Base-by-base conservation (phyloP, 2,888 invertebrate genomes). In the Caenorhabditis macrosperma region DNA sequence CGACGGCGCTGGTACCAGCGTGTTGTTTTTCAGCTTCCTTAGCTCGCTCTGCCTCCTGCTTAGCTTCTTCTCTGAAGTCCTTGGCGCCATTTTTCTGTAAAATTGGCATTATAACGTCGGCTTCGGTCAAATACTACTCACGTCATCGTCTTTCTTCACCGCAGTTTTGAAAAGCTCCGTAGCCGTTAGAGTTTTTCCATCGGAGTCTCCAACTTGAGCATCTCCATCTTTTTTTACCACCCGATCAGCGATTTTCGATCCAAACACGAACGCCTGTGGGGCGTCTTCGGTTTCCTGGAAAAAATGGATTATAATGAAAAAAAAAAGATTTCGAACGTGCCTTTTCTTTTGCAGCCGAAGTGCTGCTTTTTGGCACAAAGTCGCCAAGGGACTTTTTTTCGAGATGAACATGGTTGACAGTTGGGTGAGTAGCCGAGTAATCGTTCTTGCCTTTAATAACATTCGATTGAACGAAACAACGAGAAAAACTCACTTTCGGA, bases 321-420 rank as follows among this genome's bases (percentile, higher is more conserved):
- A 48, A 24, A 30, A 48, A 4, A 10, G 4, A 57, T 28, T 17
- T 30, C n/a, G n/a, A n/a, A n/a, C n/a, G n/a, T 24, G 66, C 67
- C 22, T 75, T 59, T 44, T 68, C 74, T 17, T 61, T 61, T 7
- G 38, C 5, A 4, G 41, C 44, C 1, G 60, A n/a, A 12, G 64
- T 48, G 4, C 59, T 17, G 12, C 17, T 41, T 59, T 82, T 82
- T 10, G 50, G 48, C 17, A 61, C 41, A 64, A 83, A 72, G 64
- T 82, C 79, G n/a, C 74, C 78, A 7, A 83, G 71, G 12, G 77
- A 71, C 48, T 80, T 85, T 52, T 85, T 83, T 33, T 83, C 83
- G 20, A 81, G 38, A 4, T 78, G 71, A 30, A 76, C 72, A 24
- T 76, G 78, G 20, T 48, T 77, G 2, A 41, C 41, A 15, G 68